These are phyloP conservation scores for Tupaia tana DNA, from an alignment of 2,113 vertebrate species.

Conservation along the genomic window DNA sequence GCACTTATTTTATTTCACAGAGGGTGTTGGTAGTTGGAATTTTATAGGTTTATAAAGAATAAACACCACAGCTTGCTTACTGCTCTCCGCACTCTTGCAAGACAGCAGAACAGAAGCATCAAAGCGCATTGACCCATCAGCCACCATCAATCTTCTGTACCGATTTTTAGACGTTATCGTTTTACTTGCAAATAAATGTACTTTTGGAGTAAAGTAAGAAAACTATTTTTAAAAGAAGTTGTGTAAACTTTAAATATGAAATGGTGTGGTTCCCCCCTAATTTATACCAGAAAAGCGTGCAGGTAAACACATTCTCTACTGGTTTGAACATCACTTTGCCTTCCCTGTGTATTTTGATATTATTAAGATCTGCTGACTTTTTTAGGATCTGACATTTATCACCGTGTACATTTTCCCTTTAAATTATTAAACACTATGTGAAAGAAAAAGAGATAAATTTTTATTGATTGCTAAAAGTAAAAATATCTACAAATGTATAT, in stretches of 20 bases:
- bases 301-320: not conserved
- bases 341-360: not conserved
- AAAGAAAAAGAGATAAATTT: not conserved
- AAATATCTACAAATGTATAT: not conserved
- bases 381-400: not conserved
- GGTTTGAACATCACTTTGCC: not conserved
- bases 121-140: not conserved
- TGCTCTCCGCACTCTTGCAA: not conserved
- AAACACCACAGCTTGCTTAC: not conserved
- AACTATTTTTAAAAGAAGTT: conserved; percentile 7
- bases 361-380: not conserved
- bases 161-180: not conserved
- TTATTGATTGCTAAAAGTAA: not conserved
- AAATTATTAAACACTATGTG: not conserved
- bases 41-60: not conserved
- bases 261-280: not conserved
- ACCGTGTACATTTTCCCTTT: not conserved
- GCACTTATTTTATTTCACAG: not conserved
- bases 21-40: not conserved
- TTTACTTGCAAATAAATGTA: conserved; percentile 25
- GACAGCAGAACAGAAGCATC: not conserved
- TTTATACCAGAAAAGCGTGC: not conserved
- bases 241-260: not conserved
- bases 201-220: not conserved
- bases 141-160: not conserved